A percentile compares a stretch with the other conserved stretches of the same genome.
These are phyloP conservation scores for Sylvilagus bachmani DNA, from an alignment of 2,113 vertebrate species.

Conservation along the genomic window DNA sequence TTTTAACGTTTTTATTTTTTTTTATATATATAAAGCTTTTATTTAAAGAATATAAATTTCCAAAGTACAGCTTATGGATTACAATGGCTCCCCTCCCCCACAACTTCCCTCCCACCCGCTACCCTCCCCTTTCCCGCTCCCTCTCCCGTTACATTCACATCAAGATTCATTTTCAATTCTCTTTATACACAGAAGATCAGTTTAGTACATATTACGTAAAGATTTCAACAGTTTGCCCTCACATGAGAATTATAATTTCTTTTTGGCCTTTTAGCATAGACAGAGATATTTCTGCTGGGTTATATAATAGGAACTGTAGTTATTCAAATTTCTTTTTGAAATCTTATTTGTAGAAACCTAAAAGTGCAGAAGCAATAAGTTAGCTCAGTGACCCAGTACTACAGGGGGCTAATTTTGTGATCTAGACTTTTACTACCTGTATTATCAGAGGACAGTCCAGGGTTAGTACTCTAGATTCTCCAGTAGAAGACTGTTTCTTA, in stretches of 20 bases:
- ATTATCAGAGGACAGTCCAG: neutral
- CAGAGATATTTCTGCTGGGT: neutral
- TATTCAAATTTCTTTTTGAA: constrained; percentile 25
- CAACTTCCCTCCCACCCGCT: no score
- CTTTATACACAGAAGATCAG: no score
- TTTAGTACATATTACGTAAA: no score
- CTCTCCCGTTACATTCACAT: no score
- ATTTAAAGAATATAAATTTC: no score
- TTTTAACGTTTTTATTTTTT: no score
- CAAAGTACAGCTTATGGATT: no score
- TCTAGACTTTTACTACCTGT: neutral
- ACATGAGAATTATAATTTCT: neutral
- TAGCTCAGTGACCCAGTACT: neutral
- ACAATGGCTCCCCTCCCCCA: no score
- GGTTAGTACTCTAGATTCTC: neutral
- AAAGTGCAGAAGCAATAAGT: neutral
- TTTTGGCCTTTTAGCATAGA: constrained; percentile 8
- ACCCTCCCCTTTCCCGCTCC: no score
- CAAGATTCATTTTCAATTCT: no score
- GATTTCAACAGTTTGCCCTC: no score
- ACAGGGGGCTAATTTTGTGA: neutral
- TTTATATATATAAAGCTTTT: no score
- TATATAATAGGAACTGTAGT: neutral
- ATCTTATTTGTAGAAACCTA: neutral
- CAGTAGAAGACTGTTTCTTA: neutral